Base-by-base conservation (phyloP, 2,888 invertebrate genomes). In the Tenthredo distinguenda region DNA sequence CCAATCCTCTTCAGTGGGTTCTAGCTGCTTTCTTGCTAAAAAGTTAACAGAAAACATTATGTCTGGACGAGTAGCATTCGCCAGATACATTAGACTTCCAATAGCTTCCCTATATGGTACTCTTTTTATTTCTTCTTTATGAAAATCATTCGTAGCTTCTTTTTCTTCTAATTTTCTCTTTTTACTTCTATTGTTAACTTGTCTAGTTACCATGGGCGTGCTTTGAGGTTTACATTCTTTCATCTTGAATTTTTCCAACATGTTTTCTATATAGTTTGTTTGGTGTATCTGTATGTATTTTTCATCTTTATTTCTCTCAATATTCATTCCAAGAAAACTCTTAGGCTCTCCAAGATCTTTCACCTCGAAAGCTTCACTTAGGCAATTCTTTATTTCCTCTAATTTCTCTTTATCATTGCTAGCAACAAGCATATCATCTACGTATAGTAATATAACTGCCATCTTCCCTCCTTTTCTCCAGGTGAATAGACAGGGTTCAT, bases 1-100 rank as follows among this genome's bases (percentile, higher is more conserved):
- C 87, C 85, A 86, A 68, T 87, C 84, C 2, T 84, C 72, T 68
- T 85, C 77, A n/a, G 84, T 87, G 2, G 86, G 85, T 0, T 86
- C 37, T 21, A 86, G 5, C 65, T 86, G 84, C 31, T 87, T 55
- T 50, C 87, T 85, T 9, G 68, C 55, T 74, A 12, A 88, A 7
- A 86, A 85, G 62, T 87, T 87, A 15, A 88, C 86, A 18, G 86
- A 47, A 71, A 84, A 84, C 37, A 85, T 72, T 6, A 87, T 86
- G 34, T 87, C 88, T 34, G 87, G 86, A 82, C 87, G 68, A 0
- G 86, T 86, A 3, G 86, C 83, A 10, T 72, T 84, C 2, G 88
- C 86, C 26, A 89, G 47, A 86, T 88, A 90, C 68, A 89, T 55
- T 31, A 89, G 84, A 76, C 87, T 87, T 9, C 88, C 88, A 47